phyloP scores from a whole-genome alignment of 1,140 invertebrate species.

The Potamilus streckersoni region DNA sequence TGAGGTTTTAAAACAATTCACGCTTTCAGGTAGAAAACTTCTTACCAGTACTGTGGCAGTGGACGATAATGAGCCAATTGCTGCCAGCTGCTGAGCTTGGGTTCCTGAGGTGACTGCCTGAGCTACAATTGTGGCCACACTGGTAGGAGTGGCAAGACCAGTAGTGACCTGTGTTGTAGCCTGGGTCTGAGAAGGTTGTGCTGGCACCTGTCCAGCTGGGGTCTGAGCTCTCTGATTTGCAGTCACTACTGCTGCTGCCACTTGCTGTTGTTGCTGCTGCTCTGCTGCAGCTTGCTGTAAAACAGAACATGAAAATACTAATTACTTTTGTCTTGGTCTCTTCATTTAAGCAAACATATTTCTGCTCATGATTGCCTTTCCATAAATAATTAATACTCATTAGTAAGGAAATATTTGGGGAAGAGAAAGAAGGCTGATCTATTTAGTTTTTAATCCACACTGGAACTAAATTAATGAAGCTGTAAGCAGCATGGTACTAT shows the following conservation, averaged over 20 bases:
- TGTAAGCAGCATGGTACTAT: too few relatives aligned
- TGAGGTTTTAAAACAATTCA: slow-evolving; percentile 32
- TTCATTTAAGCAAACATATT: not conserved
- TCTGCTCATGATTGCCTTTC: not conserved
- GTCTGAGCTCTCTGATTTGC: not conserved
- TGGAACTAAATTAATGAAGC: too few relatives aligned
- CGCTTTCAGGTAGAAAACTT: too few relatives aligned
- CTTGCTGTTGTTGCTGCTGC: slow-evolving; percentile 29
- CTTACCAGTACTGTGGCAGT: slow-evolving; percentile 55
- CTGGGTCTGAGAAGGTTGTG: slow-evolving; percentile 2
- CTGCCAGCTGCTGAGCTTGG: slow-evolving; percentile 49
- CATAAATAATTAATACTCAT: not conserved
- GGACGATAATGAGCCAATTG: slow-evolving; percentile 49
- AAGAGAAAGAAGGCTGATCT: not conserved
- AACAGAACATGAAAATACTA: not conserved
- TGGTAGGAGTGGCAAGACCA: slow-evolving; percentile 13
- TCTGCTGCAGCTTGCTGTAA: slow-evolving; percentile 35
- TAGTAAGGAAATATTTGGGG: not conserved
- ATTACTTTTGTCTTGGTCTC: too few relatives aligned
- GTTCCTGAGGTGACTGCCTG: slow-evolving; percentile 35
- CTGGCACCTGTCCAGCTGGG: slow-evolving; percentile 22
- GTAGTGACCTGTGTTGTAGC: slow-evolving; percentile 17
- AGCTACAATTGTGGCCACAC: slow-evolving; percentile 31
- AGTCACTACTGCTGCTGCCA: slow-evolving; percentile 10
- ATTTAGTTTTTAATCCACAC: too few relatives aligned